phyloP scores from a whole-genome alignment of 1,140 invertebrate species.

The Aphaenogaster floridana region DNA sequence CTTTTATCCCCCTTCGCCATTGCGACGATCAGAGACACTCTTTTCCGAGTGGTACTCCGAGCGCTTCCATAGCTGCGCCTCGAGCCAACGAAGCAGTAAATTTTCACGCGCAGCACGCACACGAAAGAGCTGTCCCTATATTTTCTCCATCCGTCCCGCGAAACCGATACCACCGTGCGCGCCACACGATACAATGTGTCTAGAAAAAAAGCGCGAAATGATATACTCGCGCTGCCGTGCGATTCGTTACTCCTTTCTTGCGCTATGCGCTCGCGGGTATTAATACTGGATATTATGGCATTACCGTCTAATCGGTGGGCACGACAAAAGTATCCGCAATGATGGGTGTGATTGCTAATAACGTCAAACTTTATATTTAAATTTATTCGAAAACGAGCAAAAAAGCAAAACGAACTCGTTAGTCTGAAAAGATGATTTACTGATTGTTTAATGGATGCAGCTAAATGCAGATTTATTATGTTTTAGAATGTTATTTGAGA shows the following conservation, averaged over 20 bases:
- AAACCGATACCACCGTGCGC: conserved; percentile 65
- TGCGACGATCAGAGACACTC: conserved; percentile 15
- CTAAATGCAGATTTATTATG: background rate
- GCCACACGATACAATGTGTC: conserved; percentile 47
- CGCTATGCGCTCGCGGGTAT: background rate
- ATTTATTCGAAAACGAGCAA: background rate
- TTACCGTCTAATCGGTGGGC: conserved; percentile 10
- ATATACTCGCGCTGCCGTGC: conserved; percentile 63
- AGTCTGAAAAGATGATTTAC: background rate
- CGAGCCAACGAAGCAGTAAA: conserved; percentile 52
- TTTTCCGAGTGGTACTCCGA: conserved; percentile 33
- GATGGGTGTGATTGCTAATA: background rate
- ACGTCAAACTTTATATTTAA: background rate
- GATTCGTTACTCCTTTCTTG: conserved; percentile 66
- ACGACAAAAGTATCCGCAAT: background rate
- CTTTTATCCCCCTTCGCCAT: background rate
- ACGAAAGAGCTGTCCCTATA: conserved; percentile 57
- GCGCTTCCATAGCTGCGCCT: conserved; percentile 5
- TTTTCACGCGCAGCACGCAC: conserved; percentile 34
- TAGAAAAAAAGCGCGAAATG: conserved; percentile 66
- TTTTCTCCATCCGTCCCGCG: conserved; percentile 63
- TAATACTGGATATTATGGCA: conserved; percentile 10
- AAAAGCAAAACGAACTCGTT: background rate
- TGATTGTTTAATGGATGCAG: background rate
- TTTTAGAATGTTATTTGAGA: background rate